These are phyloP conservation scores for Psittacula cyanocephala DNA, from an alignment of 2,113 vertebrate genomes.

Conservation along the genomic window DNA sequence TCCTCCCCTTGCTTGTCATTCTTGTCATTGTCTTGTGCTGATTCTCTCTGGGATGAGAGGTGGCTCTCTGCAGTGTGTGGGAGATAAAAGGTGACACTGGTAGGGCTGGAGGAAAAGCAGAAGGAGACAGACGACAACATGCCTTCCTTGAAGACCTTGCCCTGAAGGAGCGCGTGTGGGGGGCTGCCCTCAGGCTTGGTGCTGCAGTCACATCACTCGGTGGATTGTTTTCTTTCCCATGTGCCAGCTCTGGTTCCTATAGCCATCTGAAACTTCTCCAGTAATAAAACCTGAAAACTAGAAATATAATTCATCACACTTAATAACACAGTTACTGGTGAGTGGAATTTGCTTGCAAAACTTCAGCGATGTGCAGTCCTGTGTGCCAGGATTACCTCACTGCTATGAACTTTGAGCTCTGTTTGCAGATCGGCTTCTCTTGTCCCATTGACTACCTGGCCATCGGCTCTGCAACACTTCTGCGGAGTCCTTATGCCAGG, in stretches of 20 bases:
- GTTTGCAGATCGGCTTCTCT: not conserved
- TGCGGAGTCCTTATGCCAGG: not conserved
- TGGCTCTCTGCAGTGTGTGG: rapidly evolving
- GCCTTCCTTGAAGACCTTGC: not conserved
- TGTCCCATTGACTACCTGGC: not conserved
- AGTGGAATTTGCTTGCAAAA: not conserved
- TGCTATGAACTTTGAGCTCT: not conserved
- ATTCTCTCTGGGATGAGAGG: not conserved
- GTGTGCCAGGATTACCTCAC: not conserved
- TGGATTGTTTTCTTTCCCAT: not conserved
- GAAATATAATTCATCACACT: slow-evolving; percentile 4
- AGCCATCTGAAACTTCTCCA: slow-evolving; percentile 16
- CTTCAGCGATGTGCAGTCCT: not conserved
- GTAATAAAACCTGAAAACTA: not conserved
- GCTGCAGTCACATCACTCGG: rapidly evolving
- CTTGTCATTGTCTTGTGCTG: not conserved
- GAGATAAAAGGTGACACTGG: not conserved
- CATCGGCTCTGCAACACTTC: not conserved
- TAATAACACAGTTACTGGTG: slow-evolving; percentile 10
- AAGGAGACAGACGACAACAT: not conserved
- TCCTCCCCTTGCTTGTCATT: not conserved
- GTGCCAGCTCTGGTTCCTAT: not conserved
- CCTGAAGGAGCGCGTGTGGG: rapidly evolving
- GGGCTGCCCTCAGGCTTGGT: not conserved
- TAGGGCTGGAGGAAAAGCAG: not conserved